These are phyloP conservation scores for Pentalonia nigronervosa DNA, from an alignment of 1,140 invertebrate genomes.

Conservation along the genomic window DNA sequence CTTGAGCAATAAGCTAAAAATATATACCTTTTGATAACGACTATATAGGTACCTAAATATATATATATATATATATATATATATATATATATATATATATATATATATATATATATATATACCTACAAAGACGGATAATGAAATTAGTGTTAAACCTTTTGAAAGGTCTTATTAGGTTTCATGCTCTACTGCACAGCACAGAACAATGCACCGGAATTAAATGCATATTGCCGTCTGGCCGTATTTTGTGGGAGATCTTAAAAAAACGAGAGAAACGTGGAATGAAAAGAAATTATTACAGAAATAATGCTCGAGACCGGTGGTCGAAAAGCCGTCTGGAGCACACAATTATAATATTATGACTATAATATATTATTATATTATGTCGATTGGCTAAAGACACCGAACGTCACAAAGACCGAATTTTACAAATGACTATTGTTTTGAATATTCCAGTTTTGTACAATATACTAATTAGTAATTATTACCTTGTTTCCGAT, in stretches of 20 bases:
- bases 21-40: not conserved
- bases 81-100: not conserved
- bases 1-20: not conserved
- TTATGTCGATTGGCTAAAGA: not conserved
- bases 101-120: not conserved
- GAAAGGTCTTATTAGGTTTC: conserved; percentile 18
- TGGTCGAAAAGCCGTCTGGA: not conserved
- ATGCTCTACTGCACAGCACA: conserved; percentile 5
- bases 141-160: conserved; percentile 17
- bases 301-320: not conserved
- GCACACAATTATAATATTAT: not conserved
- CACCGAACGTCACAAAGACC: not conserved
- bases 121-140: not conserved
- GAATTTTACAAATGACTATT: not conserved
- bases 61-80: not conserved
- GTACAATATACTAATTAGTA: not conserved
- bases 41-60: not conserved
- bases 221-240: not conserved
- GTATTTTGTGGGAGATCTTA: not conserved
- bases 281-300: not conserved
- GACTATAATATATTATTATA: not conserved
- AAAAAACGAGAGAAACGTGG: not conserved
- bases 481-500: not conserved
- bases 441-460: not conserved
- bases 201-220: conserved; percentile 9